These are phyloP conservation scores for Charadrius vociferus DNA, from an alignment of 2,113 vertebrate genomes.

Conservation along the genomic window DNA sequence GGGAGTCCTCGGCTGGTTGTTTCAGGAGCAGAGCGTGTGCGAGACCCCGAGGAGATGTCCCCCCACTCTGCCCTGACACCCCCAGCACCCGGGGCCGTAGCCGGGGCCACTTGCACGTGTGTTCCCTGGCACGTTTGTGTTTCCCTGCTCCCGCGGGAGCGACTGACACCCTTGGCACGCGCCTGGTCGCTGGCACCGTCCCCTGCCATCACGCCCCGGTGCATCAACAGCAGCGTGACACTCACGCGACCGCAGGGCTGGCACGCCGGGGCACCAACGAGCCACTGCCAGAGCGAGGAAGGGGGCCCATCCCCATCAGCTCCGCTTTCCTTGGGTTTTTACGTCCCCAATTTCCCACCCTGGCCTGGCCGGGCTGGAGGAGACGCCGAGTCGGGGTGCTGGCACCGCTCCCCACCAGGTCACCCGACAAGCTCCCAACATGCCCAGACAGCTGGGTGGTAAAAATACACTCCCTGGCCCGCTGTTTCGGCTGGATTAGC, in stretches of 20 bases:
- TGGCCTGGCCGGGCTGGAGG: not conserved
- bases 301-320: not conserved
- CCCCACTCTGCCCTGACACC: not conserved
- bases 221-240: slow-evolving; percentile 9
- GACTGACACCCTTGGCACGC: rapidly evolving
- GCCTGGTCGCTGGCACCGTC: not conserved
- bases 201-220: not conserved
- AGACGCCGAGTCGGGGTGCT: not conserved
- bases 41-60: not conserved
- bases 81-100: rapidly evolving
- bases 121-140: not conserved
- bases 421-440: slow-evolving; percentile 4
- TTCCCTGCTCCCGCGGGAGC: not conserved
- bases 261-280: rapidly evolving
- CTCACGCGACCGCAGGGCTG: not conserved
- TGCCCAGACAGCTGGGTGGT: slow-evolving; percentile 35
- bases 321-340: not conserved
- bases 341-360: not conserved
- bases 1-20: not conserved
- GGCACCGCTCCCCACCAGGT: not conserved
- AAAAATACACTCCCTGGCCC: slow-evolving; percentile 14
- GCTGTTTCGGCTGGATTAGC: not conserved
- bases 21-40: not conserved
- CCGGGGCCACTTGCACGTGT: not conserved
- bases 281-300: not conserved